Evolutionary conservation across 1,140 invertebrate species (phyloP).

Genomic region (Yoshiicerus persimilis): DNA sequence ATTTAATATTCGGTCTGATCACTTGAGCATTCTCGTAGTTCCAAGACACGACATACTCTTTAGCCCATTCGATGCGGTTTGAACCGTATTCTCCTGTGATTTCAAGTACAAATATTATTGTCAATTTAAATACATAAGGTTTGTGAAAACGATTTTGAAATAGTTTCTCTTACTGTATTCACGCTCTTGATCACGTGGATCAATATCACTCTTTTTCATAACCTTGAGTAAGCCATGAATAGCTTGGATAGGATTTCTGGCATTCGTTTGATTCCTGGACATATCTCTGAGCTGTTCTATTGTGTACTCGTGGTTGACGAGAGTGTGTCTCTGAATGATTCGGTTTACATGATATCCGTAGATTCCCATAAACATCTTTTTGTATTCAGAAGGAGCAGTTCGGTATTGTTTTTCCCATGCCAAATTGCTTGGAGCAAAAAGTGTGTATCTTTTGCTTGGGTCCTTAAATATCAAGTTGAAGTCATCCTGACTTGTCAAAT

Average conservation of each 20-base stretch:
- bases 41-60: slow-evolving; percentile 80
- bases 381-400: slow-evolving; percentile 72
- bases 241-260: slow-evolving; percentile 30
- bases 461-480: slow-evolving; percentile 79
- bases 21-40: slow-evolving; percentile 77
- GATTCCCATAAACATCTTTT: slow-evolving; percentile 78
- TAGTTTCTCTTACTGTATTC: slow-evolving; percentile 28
- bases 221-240: slow-evolving; percentile 46
- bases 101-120: background rate
- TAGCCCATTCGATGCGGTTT: background rate
- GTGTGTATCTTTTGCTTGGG: slow-evolving; percentile 78
- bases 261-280: slow-evolving; percentile 58
- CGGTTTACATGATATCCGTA: slow-evolving; percentile 76
- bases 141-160: background rate
- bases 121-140: background rate
- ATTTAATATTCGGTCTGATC: slow-evolving; percentile 83
- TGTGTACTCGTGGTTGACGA: slow-evolving; percentile 69
- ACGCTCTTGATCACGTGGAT: background rate
- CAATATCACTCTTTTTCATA: slow-evolving; percentile 43
- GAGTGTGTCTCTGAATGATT: slow-evolving; percentile 43
- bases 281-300: slow-evolving; percentile 73
- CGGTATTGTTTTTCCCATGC: slow-evolving; percentile 77
- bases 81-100: slow-evolving; percentile 11
- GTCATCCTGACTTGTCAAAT: slow-evolving; percentile 67
- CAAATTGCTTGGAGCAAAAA: slow-evolving; percentile 83